These are phyloP conservation scores for Diarsia rubi DNA, from an alignment of 2,888 invertebrate genomes.

Conservation along the genomic window DNA sequence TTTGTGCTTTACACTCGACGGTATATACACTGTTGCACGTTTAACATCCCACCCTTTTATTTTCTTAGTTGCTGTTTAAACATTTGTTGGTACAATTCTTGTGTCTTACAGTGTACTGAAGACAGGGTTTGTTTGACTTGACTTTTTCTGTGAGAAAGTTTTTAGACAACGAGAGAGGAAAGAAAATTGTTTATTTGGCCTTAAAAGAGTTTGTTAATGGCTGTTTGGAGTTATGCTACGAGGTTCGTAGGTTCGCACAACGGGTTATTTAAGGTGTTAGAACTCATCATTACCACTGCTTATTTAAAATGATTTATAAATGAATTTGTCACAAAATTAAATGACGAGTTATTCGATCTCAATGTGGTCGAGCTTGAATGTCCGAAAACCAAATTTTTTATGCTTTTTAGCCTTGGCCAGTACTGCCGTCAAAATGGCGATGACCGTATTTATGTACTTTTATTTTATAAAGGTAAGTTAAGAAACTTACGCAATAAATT, in stretches of 20 bases:
- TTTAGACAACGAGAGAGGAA: neutral
- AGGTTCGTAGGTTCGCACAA: neutral
- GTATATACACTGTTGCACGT: slow-evolving; percentile 35
- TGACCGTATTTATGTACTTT: no score
- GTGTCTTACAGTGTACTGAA: slow-evolving; percentile 5
- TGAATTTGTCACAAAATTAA: no score
- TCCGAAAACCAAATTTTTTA: no score
- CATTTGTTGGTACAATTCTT: slow-evolving; percentile 34
- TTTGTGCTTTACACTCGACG: slow-evolving; percentile 54
- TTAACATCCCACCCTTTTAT: slow-evolving; percentile 55
- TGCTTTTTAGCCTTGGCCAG: no score
- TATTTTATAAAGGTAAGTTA: no score
- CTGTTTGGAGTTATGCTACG: neutral
- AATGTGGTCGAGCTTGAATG: no score
- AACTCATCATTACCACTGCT: no score
- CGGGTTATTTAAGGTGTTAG: neutral
- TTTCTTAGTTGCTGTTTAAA: slow-evolving; percentile 52
- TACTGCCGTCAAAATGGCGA: no score
- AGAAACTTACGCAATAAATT: no score
- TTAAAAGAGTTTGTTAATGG: no score
- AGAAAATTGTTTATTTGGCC: neutral
- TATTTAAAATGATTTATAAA: no score
- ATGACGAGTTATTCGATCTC: no score
- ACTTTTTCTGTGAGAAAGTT: slow-evolving; percentile 14
- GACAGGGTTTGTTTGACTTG: slow-evolving; percentile 15